These are phyloP conservation scores for Tachina lurida DNA, from an alignment of 2,888 invertebrate species.

Conservation along the genomic window DNA sequence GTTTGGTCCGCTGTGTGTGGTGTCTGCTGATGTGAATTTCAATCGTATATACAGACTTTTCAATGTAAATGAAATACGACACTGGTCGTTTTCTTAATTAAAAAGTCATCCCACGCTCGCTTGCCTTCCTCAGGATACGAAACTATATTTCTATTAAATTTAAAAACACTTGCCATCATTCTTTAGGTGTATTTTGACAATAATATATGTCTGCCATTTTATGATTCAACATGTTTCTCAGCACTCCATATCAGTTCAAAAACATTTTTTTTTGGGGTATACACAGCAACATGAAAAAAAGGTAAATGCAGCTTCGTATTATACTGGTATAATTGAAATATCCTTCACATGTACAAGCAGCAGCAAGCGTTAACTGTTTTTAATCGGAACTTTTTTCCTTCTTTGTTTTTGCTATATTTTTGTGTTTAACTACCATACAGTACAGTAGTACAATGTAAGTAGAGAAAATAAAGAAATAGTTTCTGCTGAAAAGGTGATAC, in stretches of 20 bases:
- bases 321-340: slow-evolving; percentile 2
- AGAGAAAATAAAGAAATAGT: no score
- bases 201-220: slow-evolving; percentile 23
- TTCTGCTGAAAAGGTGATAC: no score
- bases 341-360: neutral
- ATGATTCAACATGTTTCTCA: slow-evolving; percentile 17
- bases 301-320: neutral
- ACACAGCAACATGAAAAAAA: neutral
- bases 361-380: slow-evolving; percentile 13
- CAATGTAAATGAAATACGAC: no score
- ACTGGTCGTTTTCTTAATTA: no score
- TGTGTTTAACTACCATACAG: neutral
- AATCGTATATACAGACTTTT: no score
- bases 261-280: neutral
- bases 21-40: no score
- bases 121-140: no score
- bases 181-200: neutral
- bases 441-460: neutral
- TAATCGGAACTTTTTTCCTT: neutral
- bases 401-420: slow-evolving; percentile 2
- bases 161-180: neutral
- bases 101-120: no score
- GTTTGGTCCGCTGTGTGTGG: no score
- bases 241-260: slow-evolving; percentile 1
- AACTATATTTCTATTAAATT: no score